Evolutionary conservation across 1,140 invertebrate species (phyloP).

Genomic region (Trissolcus basalis): DNA sequence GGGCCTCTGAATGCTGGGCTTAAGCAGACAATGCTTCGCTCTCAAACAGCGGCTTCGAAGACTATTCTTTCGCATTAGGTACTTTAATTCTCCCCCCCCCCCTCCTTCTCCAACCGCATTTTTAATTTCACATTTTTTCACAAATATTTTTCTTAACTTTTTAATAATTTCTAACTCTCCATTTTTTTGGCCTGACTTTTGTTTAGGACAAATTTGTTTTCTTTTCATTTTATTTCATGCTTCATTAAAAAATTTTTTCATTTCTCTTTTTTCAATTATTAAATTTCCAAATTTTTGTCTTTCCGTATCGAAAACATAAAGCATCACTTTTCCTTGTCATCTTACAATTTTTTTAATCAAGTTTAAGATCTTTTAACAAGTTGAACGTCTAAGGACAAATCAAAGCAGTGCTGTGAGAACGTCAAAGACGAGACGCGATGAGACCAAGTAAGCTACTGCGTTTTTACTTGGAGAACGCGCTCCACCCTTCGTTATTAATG

Average conservation of each 20-base stretch:
- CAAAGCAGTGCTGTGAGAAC: background rate
- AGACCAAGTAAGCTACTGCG: slow-evolving; percentile 35
- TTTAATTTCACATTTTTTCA: slow-evolving; percentile 10
- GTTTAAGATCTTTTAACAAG: slow-evolving; percentile 12
- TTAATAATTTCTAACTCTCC: background rate
- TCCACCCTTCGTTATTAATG: slow-evolving; percentile 52
- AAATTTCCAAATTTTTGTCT: too few relatives aligned
- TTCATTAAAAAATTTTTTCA: too few relatives aligned
- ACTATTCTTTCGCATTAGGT: slow-evolving; percentile 75
- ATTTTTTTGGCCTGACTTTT: too few relatives aligned
- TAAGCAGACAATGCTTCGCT: slow-evolving; percentile 76
- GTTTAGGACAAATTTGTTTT: too few relatives aligned
- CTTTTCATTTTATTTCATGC: too few relatives aligned
- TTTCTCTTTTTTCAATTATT: too few relatives aligned
- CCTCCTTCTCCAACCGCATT: slow-evolving; percentile 20
- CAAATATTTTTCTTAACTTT: background rate
- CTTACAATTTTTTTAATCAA: too few relatives aligned
- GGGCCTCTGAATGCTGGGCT: slow-evolving; percentile 73
- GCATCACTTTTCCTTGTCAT: too few relatives aligned
- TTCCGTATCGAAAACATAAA: too few relatives aligned
- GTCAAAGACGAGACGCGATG: slow-evolving; percentile 11
- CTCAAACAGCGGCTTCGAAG: slow-evolving; percentile 73
- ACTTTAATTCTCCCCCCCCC: slow-evolving; percentile 75
- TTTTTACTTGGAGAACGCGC: slow-evolving; percentile 47
- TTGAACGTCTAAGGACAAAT: slow-evolving; percentile 29